Evolutionary conservation across 2,888 invertebrate species (phyloP).

Genomic region (Sarcophaga carnaria): DNA sequence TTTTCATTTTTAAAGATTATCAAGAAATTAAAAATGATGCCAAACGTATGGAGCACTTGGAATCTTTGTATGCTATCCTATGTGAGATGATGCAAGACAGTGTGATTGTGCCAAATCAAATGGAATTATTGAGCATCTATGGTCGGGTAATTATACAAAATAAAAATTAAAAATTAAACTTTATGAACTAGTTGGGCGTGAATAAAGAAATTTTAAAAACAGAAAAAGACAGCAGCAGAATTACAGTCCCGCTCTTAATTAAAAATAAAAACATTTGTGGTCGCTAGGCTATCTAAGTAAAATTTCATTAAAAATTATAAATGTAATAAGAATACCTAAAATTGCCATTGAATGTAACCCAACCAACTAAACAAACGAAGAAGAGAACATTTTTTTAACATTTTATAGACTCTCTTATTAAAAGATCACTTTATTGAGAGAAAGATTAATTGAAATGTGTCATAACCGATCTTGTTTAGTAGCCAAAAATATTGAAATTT

Average conservation of each 20-base stretch:
- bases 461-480: conserved; percentile 7
- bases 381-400: no score
- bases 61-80: conserved; percentile 87
- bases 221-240: no score
- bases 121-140: conserved; percentile 92
- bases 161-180: not conserved
- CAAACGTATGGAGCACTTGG: conserved; percentile 90
- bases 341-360: not conserved
- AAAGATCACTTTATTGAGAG: not conserved
- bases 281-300: no score
- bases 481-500: not conserved
- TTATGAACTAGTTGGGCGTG: no score
- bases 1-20: conserved; percentile 85
- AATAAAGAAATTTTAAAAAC: no score
- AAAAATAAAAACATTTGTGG: no score
- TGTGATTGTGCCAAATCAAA: conserved; percentile 87
- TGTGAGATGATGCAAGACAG: conserved; percentile 86
- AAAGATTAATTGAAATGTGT: conserved; percentile 13
- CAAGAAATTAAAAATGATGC: conserved; percentile 89
- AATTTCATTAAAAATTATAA: no score
- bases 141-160: conserved; percentile 86
- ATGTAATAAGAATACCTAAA: no score
- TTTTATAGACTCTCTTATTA: no score
- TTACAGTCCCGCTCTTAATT: no score
- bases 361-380: not conserved